Percentiles rank a stretch among this genome's conserved stretches.
Conservation (phyloP, 2,797 vertebrate genomes). For the Lithobates sylvaticus region DNA sequence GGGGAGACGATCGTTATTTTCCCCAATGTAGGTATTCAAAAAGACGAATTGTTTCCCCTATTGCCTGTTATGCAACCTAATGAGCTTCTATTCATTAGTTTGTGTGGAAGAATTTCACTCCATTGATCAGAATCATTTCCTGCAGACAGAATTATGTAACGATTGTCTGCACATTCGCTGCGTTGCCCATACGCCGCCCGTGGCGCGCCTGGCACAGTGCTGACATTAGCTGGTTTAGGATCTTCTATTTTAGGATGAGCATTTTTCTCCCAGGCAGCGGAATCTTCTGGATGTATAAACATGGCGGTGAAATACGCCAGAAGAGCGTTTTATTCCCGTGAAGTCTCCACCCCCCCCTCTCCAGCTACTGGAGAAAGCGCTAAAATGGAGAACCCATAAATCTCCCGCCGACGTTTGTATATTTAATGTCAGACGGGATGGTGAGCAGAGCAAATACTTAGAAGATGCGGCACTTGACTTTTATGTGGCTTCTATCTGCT, state of each 20-base stretch:
- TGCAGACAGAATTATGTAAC: too few relatives aligned
- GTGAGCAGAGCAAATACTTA: constrained; percentile 18
- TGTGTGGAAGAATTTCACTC: too few relatives aligned
- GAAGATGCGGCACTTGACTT: not conserved
- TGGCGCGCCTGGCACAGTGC: too few relatives aligned
- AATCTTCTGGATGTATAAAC: constrained; percentile 24
- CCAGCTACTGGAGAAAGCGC: not conserved
- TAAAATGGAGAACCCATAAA: not conserved
- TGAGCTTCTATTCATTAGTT: too few relatives aligned
- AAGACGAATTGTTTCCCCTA: too few relatives aligned
- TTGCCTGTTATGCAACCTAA: too few relatives aligned
- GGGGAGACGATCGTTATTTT: too few relatives aligned
- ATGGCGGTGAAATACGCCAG: not conserved
- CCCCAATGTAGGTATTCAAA: too few relatives aligned
- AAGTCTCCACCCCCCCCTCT: not conserved
- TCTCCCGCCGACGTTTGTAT: constrained; percentile 39
- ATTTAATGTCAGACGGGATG: constrained; percentile 3
- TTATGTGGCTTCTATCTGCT: not conserved
- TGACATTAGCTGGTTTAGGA: too few relatives aligned
- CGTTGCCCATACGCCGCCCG: too few relatives aligned
- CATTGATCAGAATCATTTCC: too few relatives aligned
- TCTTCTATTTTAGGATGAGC: not conserved
- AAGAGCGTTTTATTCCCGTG: not conserved
- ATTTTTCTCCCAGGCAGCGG: not conserved
- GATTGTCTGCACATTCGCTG: too few relatives aligned